Evolutionary conservation across 1,140 invertebrate genomes (phyloP), one percentile per base, ranked within the genome.

Genomic region (Hypsibius dujardini): DNA sequence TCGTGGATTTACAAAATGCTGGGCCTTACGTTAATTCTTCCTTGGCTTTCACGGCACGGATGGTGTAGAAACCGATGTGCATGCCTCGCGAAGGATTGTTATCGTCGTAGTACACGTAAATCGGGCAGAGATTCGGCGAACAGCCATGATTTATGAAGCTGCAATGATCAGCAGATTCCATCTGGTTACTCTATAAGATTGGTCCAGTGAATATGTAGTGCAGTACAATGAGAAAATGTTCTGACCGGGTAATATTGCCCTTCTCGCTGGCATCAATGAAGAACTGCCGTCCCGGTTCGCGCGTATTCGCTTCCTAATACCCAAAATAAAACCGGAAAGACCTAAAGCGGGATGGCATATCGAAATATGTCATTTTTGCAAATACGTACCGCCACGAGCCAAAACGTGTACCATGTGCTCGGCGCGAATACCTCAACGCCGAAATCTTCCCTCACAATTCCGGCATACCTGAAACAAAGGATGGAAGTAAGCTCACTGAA

Each of bases 121-220:
- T 88, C 1, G 92, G 89, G 72, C 89, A 83, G 67, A 95, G 80
- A 83, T 94, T 95, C 1, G 93, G 90, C 59, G 86, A 85, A 79
- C 93, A 96, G 67, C 88, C 87, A 81, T 96, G 93, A 83, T 96
- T 97, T 73, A 96, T 91, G 80, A 96, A 96, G 2, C 93, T 67
- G 45, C 28, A 28, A 28, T 28, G 28, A 28, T 28, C 28, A 28
- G 28, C 28, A 28, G 28, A 28, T 28, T 28, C 28, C 28, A 28
- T 28, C 28, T 28, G 28, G 28, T 28, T 28, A 28, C 28, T 28
- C 28, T 28, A 28, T 28, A 28, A 28, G 28, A 28, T 28, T 28
- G 28, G 28, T 28, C 28, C 28, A 28, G 28, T 28, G 28, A 28
- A 28, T 28, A 28, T 28, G 28, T 28, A 28, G 28, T 28, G 28